Evolutionary conservation across 2,797 vertebrate genomes (phyloP).

Genomic region (Mallotus villosus): DNA sequence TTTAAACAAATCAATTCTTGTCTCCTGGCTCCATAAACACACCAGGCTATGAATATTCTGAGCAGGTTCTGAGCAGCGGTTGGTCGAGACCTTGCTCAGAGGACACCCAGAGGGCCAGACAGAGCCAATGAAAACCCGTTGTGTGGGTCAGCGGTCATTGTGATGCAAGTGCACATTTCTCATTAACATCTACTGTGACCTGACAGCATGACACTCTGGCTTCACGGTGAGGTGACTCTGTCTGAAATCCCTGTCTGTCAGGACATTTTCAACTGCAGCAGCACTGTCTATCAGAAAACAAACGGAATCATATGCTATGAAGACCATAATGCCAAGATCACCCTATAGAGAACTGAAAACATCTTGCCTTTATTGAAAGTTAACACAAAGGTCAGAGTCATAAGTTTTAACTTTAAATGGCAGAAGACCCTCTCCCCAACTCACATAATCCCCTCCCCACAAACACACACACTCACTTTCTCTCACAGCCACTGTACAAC

Average conservation of each 20-base stretch:
- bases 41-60: constrained; percentile 66
- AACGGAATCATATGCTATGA: too few relatives aligned
- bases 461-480: constrained; percentile 18
- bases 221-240: background rate
- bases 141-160: constrained; percentile 62
- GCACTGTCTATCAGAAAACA: too few relatives aligned
- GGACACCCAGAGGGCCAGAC: constrained; percentile 54
- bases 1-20: constrained; percentile 53
- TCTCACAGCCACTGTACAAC: constrained; percentile 30
- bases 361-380: too few relatives aligned
- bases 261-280: background rate
- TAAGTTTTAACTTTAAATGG: too few relatives aligned
- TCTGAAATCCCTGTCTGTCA: background rate
- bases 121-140: constrained; percentile 58
- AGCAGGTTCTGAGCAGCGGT: constrained; percentile 50
- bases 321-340: too few relatives aligned
- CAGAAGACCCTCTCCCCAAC: too few relatives aligned
- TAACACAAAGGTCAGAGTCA: too few relatives aligned
- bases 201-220: constrained; percentile 47
- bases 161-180: constrained; percentile 62
- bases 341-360: too few relatives aligned
- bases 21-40: constrained; percentile 42
- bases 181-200: constrained; percentile 56
- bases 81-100: constrained; percentile 62
- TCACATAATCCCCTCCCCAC: too few relatives aligned